Conservation (phyloP, 2,888 invertebrate genomes). For the Craniophora ligustri region DNA sequence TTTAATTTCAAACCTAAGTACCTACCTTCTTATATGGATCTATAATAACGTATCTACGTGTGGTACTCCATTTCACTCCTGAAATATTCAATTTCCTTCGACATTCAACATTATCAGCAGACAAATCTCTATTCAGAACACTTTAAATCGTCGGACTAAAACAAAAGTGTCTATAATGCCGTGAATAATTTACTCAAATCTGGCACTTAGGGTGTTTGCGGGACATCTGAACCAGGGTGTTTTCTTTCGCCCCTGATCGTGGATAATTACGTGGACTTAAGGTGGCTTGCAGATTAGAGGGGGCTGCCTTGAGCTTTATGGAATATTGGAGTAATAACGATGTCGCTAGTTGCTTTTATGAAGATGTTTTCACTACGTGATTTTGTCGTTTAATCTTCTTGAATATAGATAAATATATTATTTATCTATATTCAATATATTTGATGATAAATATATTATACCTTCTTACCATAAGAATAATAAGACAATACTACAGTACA, state of each 20-base stretch:
- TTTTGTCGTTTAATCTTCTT: not conserved
- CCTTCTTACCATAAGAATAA: no score
- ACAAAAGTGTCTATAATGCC: conserved; percentile 53
- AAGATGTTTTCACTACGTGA: no score
- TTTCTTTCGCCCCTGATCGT: conserved; percentile 72
- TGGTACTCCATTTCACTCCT: no score
- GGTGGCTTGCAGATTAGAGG: conserved; percentile 68
- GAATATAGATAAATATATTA: no score
- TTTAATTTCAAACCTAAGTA: no score
- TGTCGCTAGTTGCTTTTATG: conserved; percentile 1
- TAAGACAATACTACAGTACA: no score
- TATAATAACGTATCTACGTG: no score
- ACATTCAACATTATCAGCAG: conserved; percentile 14
- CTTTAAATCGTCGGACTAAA: conserved; percentile 19
- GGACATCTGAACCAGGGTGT: conserved; percentile 53
- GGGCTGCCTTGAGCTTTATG: conserved; percentile 12
- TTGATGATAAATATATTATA: no score
- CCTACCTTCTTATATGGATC: no score
- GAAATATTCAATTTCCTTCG: conserved; percentile 2
- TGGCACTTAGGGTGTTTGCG: conserved; percentile 60
- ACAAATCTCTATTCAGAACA: conserved; percentile 26
- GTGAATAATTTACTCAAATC: conserved; percentile 74
- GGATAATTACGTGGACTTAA: conserved; percentile 80
- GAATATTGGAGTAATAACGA: conserved; percentile 14
- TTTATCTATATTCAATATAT: no score